phyloP scores from a whole-genome alignment of 2,888 invertebrate species.

The Priocnemis perturbator region DNA sequence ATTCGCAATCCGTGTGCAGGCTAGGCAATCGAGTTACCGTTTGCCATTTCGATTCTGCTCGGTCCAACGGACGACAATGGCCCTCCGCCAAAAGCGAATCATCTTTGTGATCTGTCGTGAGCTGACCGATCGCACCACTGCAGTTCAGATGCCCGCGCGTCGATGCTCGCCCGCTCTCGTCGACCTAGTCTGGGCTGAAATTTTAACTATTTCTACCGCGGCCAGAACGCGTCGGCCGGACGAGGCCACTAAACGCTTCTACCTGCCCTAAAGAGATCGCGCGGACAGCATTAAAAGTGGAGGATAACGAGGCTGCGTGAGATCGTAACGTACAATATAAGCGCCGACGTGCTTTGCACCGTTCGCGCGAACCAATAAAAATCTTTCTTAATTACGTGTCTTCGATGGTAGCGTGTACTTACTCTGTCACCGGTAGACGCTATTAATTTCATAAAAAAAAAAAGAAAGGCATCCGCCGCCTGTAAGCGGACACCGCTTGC shows the following conservation, averaged over 20 bases:
- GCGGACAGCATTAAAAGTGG: too few species aligned
- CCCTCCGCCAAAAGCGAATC: slow-evolving; percentile 68
- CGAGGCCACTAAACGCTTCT: background rate
- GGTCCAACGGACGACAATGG: slow-evolving; percentile 72
- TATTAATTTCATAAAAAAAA: slow-evolving; percentile 1
- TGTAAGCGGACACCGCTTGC: slow-evolving; percentile 16
- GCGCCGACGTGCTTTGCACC: too few species aligned
- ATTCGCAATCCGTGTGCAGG: slow-evolving; percentile 70
- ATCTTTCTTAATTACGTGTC: too few species aligned
- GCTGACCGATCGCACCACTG: slow-evolving; percentile 44
- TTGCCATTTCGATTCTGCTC: slow-evolving; percentile 73
- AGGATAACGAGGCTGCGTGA: too few species aligned
- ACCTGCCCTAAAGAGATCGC: too few species aligned
- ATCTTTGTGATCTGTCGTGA: slow-evolving; percentile 66
- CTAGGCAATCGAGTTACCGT: slow-evolving; percentile 72
- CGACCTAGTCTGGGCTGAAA: background rate
- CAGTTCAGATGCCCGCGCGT: slow-evolving; percentile 9
- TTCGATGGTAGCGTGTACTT: too few species aligned
- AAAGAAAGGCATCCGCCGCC: slow-evolving; percentile 2
- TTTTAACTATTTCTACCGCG: background rate
- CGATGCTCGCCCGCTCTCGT: background rate
- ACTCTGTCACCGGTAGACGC: too few species aligned
- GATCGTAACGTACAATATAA: too few species aligned
- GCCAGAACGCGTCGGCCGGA: background rate
- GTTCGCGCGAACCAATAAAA: too few species aligned